phyloP scores from a whole-genome alignment of 1,140 invertebrate species.

The Subanguina moxae region DNA sequence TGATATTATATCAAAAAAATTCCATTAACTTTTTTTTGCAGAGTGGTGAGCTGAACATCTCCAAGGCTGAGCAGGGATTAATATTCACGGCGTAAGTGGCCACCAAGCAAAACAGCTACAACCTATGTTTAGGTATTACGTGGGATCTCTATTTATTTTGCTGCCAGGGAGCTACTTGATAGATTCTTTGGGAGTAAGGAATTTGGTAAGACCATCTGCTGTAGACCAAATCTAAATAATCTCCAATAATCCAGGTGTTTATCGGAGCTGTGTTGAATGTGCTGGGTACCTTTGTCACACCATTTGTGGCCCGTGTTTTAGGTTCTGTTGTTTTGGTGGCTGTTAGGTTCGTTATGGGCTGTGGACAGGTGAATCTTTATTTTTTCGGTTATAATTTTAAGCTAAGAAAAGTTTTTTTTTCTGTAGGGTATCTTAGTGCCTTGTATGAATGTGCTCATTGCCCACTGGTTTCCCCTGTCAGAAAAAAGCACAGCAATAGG shows the following conservation, averaged over 20 bases:
- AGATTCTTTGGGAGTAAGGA: conserved; percentile 43
- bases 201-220: neutral
- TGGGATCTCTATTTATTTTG: conserved; percentile 33
- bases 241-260: conserved; percentile 31
- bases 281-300: conserved; percentile 51
- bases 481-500: conserved; percentile 53
- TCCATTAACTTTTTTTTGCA: neutral
- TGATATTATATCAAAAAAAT: neutral
- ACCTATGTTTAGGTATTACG: too few relatives aligned
- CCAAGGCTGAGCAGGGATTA: conserved; percentile 46
- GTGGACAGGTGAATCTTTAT: conserved; percentile 44
- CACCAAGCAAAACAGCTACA: too few relatives aligned
- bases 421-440: conserved; percentile 53
- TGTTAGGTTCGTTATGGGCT: conserved; percentile 53
- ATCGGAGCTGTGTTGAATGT: conserved; percentile 55
- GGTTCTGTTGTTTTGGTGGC: conserved; percentile 25
- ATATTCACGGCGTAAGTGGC: conserved; percentile 51
- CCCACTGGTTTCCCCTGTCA: conserved; percentile 51
- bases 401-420: conserved; percentile 13
- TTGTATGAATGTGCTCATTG: conserved; percentile 56
- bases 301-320: conserved; percentile 40
- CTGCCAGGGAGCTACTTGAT: conserved; percentile 47
- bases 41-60: conserved; percentile 49
- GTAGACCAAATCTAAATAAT: neutral
- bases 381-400: neutral